Percentiles rank a stretch among this genome's conserved stretches.
Conservation (phyloP, 2,113 vertebrate species). For the Elaphurus davidianus region DNA sequence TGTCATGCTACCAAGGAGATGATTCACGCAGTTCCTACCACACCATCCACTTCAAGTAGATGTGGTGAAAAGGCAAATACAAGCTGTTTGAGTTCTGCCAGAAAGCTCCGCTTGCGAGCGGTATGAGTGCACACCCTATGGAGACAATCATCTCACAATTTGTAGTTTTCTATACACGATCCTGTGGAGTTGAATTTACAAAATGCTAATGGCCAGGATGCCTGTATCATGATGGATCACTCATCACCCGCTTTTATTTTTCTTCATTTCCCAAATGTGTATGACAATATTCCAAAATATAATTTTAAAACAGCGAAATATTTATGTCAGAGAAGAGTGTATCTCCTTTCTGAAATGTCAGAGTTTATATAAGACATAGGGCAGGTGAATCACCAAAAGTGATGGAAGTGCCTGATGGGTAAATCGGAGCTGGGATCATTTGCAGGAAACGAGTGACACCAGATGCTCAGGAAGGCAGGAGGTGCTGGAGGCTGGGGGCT, state of each 20-base stretch:
- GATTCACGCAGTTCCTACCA: fast-evolving
- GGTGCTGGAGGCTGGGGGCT: fast-evolving
- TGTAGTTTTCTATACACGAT: fast-evolving
- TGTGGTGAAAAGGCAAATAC: not conserved
- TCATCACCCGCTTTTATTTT: fast-evolving
- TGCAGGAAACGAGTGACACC: fast-evolving
- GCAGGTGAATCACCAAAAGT: fast-evolving
- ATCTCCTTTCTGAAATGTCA: not conserved
- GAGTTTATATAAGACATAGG: too few relatives aligned
- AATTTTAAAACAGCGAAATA: not conserved
- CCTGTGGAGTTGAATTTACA: fast-evolving
- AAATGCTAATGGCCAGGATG: fast-evolving
- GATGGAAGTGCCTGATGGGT: fast-evolving
- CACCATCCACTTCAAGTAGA: too few relatives aligned
- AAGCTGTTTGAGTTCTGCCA: not conserved
- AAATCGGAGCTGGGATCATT: fast-evolving
- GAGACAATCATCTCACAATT: fast-evolving
- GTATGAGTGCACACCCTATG: fast-evolving
- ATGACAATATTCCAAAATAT: not conserved
- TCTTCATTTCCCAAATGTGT: not conserved
- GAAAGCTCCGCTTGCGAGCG: fast-evolving
- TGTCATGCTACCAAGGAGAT: fast-evolving
- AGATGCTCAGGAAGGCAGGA: fast-evolving
- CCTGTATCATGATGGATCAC: fast-evolving
- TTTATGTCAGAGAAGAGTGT: not conserved